Base-by-base conservation (phyloP, 2,113 vertebrate genomes). In the Indicator indicator region DNA sequence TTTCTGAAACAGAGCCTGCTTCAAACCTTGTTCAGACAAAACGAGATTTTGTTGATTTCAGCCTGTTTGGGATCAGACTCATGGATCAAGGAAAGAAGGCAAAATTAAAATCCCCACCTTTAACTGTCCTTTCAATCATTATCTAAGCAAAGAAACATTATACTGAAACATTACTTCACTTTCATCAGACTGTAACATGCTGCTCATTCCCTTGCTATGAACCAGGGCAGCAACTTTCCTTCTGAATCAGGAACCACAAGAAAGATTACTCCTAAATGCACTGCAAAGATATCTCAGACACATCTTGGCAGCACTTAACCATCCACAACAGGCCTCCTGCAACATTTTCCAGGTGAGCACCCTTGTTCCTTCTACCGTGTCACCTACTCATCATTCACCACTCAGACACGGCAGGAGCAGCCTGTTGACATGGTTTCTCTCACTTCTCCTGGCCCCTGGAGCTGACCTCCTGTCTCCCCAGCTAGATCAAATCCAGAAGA, bases 321-420 rank as follows among this genome's bases (percentile, higher is more conserved):
- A 90, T 80, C 96, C 36, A 5, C 58, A 95, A 94, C 96, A 97
- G 94, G 86, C 93, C 94, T 91, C 92, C 79, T 3, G 3, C 90
- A 97, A 95, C 94, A 95, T 96, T 96, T 98, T 97, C 97, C 97
- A 98, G 97, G 97, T 97, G 97, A 98, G 96, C 94, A 96, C 74
- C 70, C 93, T 32, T 59, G 26, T 81, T 90, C 74, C 79, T 70
- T 89, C 44, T 48, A 38, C 93, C 18, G 1, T 96, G 95, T 90
- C 75, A 74, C 74, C 83, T 36, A 18, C 81, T 97, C 71, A 89
- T 96, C 93, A 83, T 95, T 90, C 91, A 94, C 70, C 54, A 83
- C 77, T 97, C 94, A 89, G 88, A 89, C 91, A 82, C n/a, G 21
- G 76, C 23, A 4, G 68, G 72, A 96, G 87, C 93, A 54, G 56